These are phyloP conservation scores for Galaxias olidus DNA, from an alignment of 2,797 vertebrate genomes.

Conservation along the genomic window DNA sequence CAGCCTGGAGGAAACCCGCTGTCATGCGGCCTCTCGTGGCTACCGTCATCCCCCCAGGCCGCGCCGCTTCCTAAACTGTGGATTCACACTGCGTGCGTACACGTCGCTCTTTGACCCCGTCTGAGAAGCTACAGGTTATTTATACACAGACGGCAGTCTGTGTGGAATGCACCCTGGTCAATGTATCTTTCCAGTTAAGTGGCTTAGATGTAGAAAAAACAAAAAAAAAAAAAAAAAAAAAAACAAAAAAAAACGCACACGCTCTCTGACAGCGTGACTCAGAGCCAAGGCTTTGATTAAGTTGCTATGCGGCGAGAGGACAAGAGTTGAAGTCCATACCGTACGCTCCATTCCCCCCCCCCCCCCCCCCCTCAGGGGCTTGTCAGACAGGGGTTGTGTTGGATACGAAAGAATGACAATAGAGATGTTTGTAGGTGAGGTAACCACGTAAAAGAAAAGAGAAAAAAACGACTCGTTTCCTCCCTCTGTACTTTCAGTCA, in stretches of 20 bases:
- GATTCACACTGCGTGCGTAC: slow-evolving; percentile 53
- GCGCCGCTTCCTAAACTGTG: slow-evolving; percentile 54
- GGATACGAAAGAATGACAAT: slow-evolving; percentile 46
- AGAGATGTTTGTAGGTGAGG: slow-evolving; percentile 38
- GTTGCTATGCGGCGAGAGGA: slow-evolving; percentile 32
- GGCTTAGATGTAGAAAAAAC: slow-evolving; percentile 29
- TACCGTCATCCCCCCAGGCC: slow-evolving; percentile 41
- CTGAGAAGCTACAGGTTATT: slow-evolving; percentile 67
- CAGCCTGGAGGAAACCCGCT: background rate
- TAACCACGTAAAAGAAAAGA: no score
- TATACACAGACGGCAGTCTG: slow-evolving; percentile 50
- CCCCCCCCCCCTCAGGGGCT: slow-evolving; percentile 44
- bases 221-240: slow-evolving; percentile 20
- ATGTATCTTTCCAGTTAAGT: slow-evolving; percentile 45
- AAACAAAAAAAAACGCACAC: slow-evolving; percentile 17
- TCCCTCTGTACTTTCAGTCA: background rate
- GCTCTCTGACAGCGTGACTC: slow-evolving; percentile 34
- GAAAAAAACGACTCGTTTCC: no score
- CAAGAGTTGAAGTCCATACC: slow-evolving; percentile 56
- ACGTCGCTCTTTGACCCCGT: slow-evolving; percentile 53
- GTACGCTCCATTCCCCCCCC: no score
- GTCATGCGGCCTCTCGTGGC: background rate
- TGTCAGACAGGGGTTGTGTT: slow-evolving; percentile 47
- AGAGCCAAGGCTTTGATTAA: slow-evolving; percentile 51
- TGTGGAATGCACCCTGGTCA: slow-evolving; percentile 42